Evolutionary conservation across 2,113 vertebrate species (phyloP).

Genomic region (Istiophorus platypterus): DNA sequence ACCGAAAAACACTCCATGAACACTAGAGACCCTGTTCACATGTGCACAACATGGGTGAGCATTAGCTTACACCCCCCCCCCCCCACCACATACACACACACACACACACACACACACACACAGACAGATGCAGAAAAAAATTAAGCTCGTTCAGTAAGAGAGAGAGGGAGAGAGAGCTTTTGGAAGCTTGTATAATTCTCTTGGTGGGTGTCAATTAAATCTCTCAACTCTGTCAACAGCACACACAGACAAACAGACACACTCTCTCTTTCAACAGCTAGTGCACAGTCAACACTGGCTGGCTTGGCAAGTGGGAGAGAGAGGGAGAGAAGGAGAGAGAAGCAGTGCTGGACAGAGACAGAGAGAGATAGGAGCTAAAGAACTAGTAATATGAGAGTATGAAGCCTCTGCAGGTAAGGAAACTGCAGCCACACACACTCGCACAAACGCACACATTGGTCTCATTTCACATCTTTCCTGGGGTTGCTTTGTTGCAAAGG

Average conservation of each 20-base stretch:
- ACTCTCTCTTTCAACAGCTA: slow-evolving; percentile 63
- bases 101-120: slow-evolving; percentile 4
- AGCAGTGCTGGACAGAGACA: slow-evolving; percentile 36
- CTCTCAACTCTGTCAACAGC: slow-evolving; percentile 70
- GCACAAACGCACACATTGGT: slow-evolving; percentile 20
- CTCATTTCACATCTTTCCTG: slow-evolving; percentile 16
- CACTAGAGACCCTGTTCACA: slow-evolving; percentile 37
- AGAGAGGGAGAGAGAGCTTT: slow-evolving; percentile 43
- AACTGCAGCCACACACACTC: slow-evolving; percentile 23
- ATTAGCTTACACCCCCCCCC: slow-evolving; percentile 20
- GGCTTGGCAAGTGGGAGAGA: slow-evolving; percentile 60
- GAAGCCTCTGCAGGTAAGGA: slow-evolving; percentile 65
- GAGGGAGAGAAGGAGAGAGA: slow-evolving; percentile 10
- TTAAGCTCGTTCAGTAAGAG: slow-evolving; percentile 13
- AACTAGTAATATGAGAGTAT: slow-evolving; percentile 60
- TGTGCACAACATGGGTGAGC: slow-evolving; percentile 21
- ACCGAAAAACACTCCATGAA: slow-evolving; percentile 12
- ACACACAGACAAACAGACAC: slow-evolving; percentile 45
- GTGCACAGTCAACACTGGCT: slow-evolving; percentile 71
- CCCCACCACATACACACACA: slow-evolving; percentile 11
- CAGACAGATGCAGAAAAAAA: slow-evolving; percentile 35
- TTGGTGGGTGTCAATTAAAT: slow-evolving; percentile 81
- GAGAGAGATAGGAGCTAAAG: slow-evolving; percentile 47
- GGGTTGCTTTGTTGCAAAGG: slow-evolving; percentile 2
- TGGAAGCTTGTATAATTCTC: slow-evolving; percentile 76